Percentiles rank a stretch among this genome's conserved stretches.
Evolutionary conservation across 2,888 invertebrate genomes (phyloP).

Genomic region (Pollenia griseotomentosa): DNA sequence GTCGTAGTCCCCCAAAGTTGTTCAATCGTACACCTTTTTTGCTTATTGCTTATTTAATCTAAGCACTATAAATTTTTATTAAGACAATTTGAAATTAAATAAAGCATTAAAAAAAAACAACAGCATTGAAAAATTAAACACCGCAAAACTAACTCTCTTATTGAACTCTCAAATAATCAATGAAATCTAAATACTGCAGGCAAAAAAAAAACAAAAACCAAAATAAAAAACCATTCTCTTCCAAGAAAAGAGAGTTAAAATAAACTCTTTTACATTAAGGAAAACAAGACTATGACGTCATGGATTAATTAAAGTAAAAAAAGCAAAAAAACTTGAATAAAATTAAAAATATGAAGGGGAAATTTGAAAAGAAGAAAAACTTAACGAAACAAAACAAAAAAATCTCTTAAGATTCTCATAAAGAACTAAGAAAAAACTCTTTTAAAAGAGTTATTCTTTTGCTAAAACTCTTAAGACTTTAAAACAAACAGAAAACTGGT

Average conservation of each 20-base stretch:
- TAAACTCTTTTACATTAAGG: background rate
- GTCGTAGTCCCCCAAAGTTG: too few relatives aligned
- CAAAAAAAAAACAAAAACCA: constrained; percentile 1
- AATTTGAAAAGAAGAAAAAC: constrained; percentile 46
- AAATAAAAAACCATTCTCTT: constrained; percentile 25
- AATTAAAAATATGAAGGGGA: constrained; percentile 43
- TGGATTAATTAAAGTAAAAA: constrained; percentile 3
- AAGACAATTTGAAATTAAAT: constrained; percentile 29
- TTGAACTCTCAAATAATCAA: constrained; percentile 53
- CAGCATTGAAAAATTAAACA: background rate
- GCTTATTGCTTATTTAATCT: constrained; percentile 15
- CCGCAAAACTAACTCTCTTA: constrained; percentile 32
- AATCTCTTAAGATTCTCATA: constrained; percentile 28
- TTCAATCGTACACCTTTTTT: background rate
- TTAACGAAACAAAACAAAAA: constrained; percentile 63
- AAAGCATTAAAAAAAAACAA: constrained; percentile 24
- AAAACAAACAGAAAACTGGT: constrained; percentile 55
- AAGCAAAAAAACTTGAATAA: background rate
- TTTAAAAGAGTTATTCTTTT: constrained; percentile 36
- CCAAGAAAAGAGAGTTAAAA: background rate
- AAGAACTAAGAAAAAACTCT: constrained; percentile 31
- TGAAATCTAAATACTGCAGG: constrained; percentile 39
- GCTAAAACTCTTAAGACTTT: constrained; percentile 42
- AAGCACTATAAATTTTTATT: constrained; percentile 46
- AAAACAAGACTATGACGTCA: constrained; percentile 53